Evolutionary conservation across 2,888 invertebrate species (phyloP).

Genomic region (Sesamia inferens): DNA sequence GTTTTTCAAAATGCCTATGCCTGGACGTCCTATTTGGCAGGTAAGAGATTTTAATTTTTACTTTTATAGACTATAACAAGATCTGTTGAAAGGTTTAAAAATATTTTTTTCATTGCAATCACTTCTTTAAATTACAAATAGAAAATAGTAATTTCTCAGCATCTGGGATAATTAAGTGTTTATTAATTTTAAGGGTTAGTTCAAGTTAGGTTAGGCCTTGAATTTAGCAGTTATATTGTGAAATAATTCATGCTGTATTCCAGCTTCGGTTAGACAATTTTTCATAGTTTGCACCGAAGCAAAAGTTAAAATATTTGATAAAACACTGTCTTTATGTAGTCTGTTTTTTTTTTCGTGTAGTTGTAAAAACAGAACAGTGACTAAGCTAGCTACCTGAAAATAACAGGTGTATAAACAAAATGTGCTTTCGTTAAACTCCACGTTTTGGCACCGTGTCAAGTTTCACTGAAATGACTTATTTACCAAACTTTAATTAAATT

Average conservation of each 20-base stretch:
- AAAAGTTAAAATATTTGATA: not conserved
- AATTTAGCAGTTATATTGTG: not conserved
- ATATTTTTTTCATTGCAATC: not conserved
- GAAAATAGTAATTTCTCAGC: too few species aligned
- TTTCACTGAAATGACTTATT: slow-evolving; percentile 55
- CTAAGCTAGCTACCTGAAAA: slow-evolving; percentile 81
- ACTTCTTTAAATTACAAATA: not conserved
- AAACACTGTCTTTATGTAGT: not conserved
- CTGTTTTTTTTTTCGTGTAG: slow-evolving; percentile 8
- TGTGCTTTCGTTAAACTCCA: slow-evolving; percentile 62
- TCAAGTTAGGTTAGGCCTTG: not conserved
- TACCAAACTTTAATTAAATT: slow-evolving; percentile 31
- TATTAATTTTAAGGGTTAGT: not conserved
- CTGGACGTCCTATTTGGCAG: slow-evolving; percentile 94
- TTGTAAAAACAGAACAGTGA: slow-evolving; percentile 53
- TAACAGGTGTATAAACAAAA: slow-evolving; percentile 76
- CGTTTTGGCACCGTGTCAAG: slow-evolving; percentile 73
- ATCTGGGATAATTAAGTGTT: not conserved
- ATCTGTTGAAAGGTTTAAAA: not conserved
- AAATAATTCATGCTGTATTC: not conserved
- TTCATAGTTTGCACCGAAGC: not conserved
- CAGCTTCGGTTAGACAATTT: not conserved
- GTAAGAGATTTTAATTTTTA: slow-evolving; percentile 77
- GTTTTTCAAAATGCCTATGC: slow-evolving; percentile 87
- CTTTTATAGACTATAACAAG: not conserved